Conservation (phyloP, 1,140 invertebrate species). For the Danaus melanippus region DNA sequence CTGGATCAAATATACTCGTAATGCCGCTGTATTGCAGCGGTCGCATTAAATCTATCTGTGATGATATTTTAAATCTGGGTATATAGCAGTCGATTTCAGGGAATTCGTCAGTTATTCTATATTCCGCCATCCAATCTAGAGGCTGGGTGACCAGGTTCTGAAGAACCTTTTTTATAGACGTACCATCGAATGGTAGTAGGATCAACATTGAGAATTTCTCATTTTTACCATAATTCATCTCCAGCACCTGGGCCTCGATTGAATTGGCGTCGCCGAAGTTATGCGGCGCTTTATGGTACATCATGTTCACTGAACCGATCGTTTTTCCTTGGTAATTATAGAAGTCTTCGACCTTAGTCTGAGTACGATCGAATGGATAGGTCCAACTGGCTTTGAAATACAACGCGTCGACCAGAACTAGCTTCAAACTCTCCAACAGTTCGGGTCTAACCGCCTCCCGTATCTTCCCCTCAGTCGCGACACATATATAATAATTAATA, state of each 20-base stretch:
- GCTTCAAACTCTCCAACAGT: constrained; percentile 67
- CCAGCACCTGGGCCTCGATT: constrained; percentile 75
- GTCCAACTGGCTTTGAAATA: constrained; percentile 86
- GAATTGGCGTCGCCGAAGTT: constrained; percentile 46
- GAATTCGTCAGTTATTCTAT: constrained; percentile 48
- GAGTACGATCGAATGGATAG: constrained; percentile 74
- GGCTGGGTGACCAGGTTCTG: constrained; percentile 67
- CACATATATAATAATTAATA: constrained; percentile 57
- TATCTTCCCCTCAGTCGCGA: constrained; percentile 52
- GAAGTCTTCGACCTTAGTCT: constrained; percentile 70
- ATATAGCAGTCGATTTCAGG: constrained; percentile 75
- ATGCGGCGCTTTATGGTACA: constrained; percentile 67
- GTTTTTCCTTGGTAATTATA: constrained; percentile 65
- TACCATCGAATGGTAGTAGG: constrained; percentile 74
- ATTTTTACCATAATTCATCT: constrained; percentile 78
- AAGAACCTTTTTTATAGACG: constrained; percentile 50
- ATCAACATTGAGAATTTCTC: constrained; percentile 77
- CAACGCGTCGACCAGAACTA: constrained; percentile 80
- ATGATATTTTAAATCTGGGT: constrained; percentile 75
- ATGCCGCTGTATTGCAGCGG: constrained; percentile 77
- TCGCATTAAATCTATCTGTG: constrained; percentile 71
- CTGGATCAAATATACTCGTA: constrained; percentile 74
- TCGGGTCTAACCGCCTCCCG: constrained; percentile 43
- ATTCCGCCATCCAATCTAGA: constrained; percentile 66
- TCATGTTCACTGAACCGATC: constrained; percentile 71